Evolutionary conservation across 2,113 vertebrate species (phyloP).

Genomic region (Phylloscopus trochilus): DNA sequence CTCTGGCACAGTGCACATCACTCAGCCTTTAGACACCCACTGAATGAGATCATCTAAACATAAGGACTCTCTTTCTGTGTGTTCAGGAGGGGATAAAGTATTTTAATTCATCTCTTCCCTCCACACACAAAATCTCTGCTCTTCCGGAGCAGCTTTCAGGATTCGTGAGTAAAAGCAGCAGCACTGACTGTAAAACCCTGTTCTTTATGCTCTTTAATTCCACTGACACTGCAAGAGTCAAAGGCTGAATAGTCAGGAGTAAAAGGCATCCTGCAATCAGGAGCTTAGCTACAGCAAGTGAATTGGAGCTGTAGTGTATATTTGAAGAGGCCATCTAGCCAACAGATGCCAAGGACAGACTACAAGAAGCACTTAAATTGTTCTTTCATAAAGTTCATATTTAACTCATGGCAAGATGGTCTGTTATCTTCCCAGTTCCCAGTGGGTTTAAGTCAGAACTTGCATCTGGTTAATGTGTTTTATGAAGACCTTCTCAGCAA

Average conservation of each 20-base stretch:
- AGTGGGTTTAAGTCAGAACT: neutral
- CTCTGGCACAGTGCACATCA: neutral
- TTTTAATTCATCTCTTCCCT: slow-evolving; percentile 23
- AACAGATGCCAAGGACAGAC: slow-evolving; percentile 34
- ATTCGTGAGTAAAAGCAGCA: neutral
- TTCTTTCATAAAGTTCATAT: neutral
- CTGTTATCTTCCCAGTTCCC: neutral
- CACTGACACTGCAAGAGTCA: neutral
- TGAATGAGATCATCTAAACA: slow-evolving; percentile 18
- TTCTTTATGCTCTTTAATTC: slow-evolving; percentile 29
- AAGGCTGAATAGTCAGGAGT: slow-evolving; percentile 1
- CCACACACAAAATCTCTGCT: neutral
- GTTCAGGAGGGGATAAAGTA: neutral
- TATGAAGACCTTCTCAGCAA: neutral
- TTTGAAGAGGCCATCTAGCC: slow-evolving; percentile 22
- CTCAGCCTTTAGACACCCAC: neutral
- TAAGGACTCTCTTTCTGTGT: neutral
- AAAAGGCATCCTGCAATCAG: slow-evolving; percentile 13
- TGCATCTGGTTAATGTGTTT: neutral
- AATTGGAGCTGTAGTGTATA: neutral
- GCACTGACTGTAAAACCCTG: neutral
- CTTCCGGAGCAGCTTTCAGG: neutral
- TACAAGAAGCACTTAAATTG: neutral
- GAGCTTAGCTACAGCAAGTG: neutral
- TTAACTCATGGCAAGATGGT: neutral